Base-by-base conservation (phyloP, 2,113 vertebrate species). In the Ctenodactylus gundi region DNA sequence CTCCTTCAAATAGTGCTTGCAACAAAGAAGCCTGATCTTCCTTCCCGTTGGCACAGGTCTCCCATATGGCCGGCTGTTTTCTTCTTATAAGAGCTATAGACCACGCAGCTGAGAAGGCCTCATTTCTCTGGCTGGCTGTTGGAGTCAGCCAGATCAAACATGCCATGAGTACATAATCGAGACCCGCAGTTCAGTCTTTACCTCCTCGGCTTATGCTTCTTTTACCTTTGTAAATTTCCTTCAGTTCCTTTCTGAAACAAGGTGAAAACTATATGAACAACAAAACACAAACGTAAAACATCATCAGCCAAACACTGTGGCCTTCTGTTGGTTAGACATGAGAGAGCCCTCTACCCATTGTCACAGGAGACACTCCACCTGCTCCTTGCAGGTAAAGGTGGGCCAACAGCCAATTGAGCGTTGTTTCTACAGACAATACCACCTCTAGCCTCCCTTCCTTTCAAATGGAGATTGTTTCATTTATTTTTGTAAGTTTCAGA, bases 161-260 rank as follows among this genome's bases (percentile, higher is more conserved):
- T 0, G 0, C 12, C 29, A 12, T 0, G 2, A 64, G 7, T 20
- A 29, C 31, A n/a, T 55, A 31, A 10, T 2, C 18, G 27, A 1
- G 3, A 21, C 31, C 21, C 20, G 2, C 5, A 44, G 23, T 64
- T 46, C 18, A 27, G 57, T n/a, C n/a, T n/a, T n/a, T n/a, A n/a
- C 5, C 11, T 36, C 49, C 57, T 70, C 55, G 34, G 15, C 9
- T 4, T 80, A 87, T 25, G 57, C 67, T 14, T 90, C 49, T 25
- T 84, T 73, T 68, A 36, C 18, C 55, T 90, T 83, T 78, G 31
- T 13, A 64, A 93, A 25, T 0, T 20, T 60, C 15, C 25, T 89
- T 72, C 65, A 41, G 84, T 72, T 72, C 23, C 53, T 92, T 81
- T 91, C 80, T 80, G n/a, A 80, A 91, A 83, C 44, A 78, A 93